Percentiles rank a stretch among this genome's conserved stretches.
Evolutionary conservation across 2,113 vertebrate genomes (phyloP).

Genomic region (Corythaixoides concolor): DNA sequence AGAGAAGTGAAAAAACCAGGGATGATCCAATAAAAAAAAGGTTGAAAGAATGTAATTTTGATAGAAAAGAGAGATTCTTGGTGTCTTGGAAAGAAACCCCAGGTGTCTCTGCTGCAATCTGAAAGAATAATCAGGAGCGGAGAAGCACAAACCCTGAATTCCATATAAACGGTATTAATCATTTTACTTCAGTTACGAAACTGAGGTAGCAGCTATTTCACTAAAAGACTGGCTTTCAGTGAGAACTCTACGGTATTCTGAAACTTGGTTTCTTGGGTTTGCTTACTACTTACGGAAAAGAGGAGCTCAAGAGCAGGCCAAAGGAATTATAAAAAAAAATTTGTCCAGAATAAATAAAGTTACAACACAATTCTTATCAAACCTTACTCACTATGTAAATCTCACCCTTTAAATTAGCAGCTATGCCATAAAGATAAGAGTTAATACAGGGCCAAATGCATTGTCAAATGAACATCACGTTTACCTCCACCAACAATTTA

Average conservation of each 20-base stretch:
- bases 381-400: neutral
- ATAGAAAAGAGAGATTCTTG: neutral
- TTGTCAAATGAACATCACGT: neutral
- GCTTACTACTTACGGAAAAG: neutral
- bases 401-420: neutral
- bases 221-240: neutral
- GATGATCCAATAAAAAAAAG: neutral
- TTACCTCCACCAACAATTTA: neutral
- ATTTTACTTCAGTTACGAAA: neutral
- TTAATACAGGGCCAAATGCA: neutral
- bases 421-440: neutral
- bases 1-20: neutral
- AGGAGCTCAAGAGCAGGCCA: neutral
- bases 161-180: neutral
- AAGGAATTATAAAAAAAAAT: neutral
- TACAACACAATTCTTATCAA: neutral
- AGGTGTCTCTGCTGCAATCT: neutral
- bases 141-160: neutral
- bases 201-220: accelerated
- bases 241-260: neutral
- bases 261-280: neutral
- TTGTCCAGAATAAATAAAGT: neutral
- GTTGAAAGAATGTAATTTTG: neutral
- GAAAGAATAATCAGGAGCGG: accelerated
- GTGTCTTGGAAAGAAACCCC: neutral